Conservation (phyloP, 2,888 invertebrate genomes). For the Apotomis turbidana region DNA sequence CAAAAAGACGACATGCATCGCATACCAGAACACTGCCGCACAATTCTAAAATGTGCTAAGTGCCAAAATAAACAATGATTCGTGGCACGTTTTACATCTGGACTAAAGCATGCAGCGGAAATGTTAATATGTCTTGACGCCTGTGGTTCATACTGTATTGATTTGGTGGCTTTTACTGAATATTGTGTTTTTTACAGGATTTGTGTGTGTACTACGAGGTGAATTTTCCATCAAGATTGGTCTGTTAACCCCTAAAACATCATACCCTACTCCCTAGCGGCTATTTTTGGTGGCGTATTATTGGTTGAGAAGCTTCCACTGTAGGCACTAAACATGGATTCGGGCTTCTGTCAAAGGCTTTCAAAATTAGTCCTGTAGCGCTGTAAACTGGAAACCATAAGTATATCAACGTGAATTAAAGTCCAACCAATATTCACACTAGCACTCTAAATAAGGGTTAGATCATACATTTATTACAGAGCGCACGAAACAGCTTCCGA, state of each 20-base stretch:
- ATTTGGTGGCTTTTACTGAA: conserved; percentile 26
- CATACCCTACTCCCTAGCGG: no score
- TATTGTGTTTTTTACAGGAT: not conserved
- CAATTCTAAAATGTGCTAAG: conserved; percentile 21
- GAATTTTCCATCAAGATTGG: no score
- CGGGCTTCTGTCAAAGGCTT: no score
- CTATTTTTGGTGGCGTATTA: no score
- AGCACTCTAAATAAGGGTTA: not conserved
- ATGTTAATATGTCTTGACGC: conserved; percentile 36
- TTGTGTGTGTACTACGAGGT: no score
- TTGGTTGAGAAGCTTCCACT: no score
- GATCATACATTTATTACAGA: not conserved
- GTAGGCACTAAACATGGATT: no score
- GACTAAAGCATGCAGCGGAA: conserved; percentile 14
- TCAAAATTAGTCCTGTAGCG: no score
- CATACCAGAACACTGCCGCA: conserved; percentile 36
- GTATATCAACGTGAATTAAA: no score
- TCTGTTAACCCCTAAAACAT: no score
- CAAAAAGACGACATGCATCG: conserved; percentile 42
- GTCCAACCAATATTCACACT: not conserved
- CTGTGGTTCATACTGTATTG: conserved; percentile 27
- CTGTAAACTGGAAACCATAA: no score
- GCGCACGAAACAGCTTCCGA: not conserved
- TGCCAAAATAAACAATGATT: conserved; percentile 1
- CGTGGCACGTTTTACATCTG: conserved; percentile 6